Base-by-base conservation (phyloP, 2,113 vertebrate genomes). In the Cisticola juncidis region DNA sequence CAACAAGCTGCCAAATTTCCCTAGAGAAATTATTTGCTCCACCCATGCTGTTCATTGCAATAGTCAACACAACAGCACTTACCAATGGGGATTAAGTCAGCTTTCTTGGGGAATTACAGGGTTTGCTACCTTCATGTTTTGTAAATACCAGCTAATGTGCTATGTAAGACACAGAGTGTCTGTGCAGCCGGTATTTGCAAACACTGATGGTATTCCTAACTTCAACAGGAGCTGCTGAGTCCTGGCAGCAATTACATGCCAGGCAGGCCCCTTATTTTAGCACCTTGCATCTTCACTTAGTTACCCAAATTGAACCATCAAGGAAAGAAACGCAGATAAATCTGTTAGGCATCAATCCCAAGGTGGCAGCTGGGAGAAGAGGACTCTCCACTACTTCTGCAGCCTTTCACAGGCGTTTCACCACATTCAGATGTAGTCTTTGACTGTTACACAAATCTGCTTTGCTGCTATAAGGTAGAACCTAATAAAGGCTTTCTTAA, bases 61-160 rank as follows among this genome's bases (percentile, higher is more conserved):
- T 58, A 85, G 45, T 40, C 87, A 94, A 77, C 81, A 82, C 65
- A 91, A 82, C 61, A 89, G 81, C 84, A 81, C 3, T 87, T 73
- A 81, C 84, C 84, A 65, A 76, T 31, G 1, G 0, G 78, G 58
- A 90, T 80, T 76, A 82, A 92, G 57, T 72, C 81, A 90, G 58
- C 38, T 97, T 96, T 96, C 90, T 92, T 78, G 18, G n/a, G 79
- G 68, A 95, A 93, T 95, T 86, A 97, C 69, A 96, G 93, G 82
- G 79, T 74, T 94, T 96, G 88, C 69, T 84, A 88, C 72, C 86
- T 96, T 86, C 74, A 24, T 82, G 85, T 88, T 96, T 93, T 70
- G 68, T 88, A 92, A 92, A 94, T 68, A 90, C 35, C 60, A 94
- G 42, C 76, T 92, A 62, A 92, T 47, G 44, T 21, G 56, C 62